phyloP scores from a whole-genome alignment of 2,888 invertebrate species.

The Orthonevra nobilis region DNA sequence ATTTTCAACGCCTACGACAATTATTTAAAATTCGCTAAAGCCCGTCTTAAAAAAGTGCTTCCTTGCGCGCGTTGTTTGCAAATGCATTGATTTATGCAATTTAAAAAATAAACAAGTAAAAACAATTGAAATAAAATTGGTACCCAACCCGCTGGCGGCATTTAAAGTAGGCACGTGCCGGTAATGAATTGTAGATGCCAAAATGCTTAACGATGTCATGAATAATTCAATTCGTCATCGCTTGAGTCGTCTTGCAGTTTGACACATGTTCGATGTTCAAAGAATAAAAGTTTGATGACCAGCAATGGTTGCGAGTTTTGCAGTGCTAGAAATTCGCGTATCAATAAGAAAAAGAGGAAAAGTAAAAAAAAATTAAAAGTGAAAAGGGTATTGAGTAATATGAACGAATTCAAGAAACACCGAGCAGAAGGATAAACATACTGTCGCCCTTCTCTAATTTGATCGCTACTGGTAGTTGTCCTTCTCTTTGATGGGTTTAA shows the following conservation, averaged over 20 bases:
- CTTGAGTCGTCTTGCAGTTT: neutral
- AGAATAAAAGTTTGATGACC: slow-evolving; percentile 34
- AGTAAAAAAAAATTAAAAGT: no score
- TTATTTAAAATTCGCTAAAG: slow-evolving; percentile 37
- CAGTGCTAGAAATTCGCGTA: no score
- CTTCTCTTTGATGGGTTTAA: no score
- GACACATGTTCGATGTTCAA: slow-evolving; percentile 19
- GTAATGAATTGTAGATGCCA: slow-evolving; percentile 50
- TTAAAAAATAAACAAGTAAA: slow-evolving; percentile 12
- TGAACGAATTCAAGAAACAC: no score
- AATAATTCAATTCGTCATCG: slow-evolving; percentile 43
- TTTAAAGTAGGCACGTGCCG: slow-evolving; percentile 63
- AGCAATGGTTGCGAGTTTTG: no score
- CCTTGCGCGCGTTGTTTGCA: slow-evolving; percentile 17
- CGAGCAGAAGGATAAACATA: no score
- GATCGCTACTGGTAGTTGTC: no score
- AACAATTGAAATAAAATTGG: slow-evolving; percentile 9
- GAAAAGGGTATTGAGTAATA: no score
- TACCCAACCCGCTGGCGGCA: slow-evolving; percentile 29
- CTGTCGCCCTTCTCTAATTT: no score
- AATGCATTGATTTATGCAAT: slow-evolving; percentile 40
- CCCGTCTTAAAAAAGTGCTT: slow-evolving; percentile 12
- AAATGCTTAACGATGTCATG: slow-evolving; percentile 38
- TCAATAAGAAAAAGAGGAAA: no score
- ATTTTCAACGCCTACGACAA: no score